Evolutionary conservation across 2,888 invertebrate species (phyloP).

Genomic region (Plagiodera versicolora): DNA sequence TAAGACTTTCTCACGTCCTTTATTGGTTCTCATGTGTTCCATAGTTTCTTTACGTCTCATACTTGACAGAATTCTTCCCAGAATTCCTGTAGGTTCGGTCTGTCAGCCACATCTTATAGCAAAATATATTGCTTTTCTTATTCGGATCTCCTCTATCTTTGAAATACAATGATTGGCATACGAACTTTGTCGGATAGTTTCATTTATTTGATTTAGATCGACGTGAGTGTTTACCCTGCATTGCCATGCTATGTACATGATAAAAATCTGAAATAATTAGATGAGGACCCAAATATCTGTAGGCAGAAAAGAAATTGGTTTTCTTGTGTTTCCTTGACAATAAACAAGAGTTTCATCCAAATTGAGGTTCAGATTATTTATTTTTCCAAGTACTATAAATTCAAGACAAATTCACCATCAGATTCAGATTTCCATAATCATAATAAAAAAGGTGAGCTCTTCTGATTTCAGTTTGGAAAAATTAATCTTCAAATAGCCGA

Average conservation of each 20-base stretch:
- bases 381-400: too few relatives aligned
- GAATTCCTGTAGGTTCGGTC: not conserved
- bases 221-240: not conserved
- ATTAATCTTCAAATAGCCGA: too few relatives aligned
- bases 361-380: too few relatives aligned
- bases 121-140: not conserved
- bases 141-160: not conserved
- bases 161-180: not conserved
- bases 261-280: too few relatives aligned
- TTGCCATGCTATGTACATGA: not conserved
- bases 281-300: too few relatives aligned
- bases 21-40: not conserved
- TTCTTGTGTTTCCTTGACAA: too few relatives aligned
- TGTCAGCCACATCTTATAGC: not conserved
- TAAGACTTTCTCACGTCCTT: not conserved
- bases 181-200: not conserved
- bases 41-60: not conserved
- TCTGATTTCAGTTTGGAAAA: too few relatives aligned
- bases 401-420: too few relatives aligned
- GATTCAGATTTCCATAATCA: too few relatives aligned
- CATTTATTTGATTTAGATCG: not conserved
- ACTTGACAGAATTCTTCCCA: not conserved
- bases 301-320: too few relatives aligned
- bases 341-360: too few relatives aligned
- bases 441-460: too few relatives aligned